phyloP scores from a whole-genome alignment of 2,113 vertebrate species.

The Thymallus thymallus region DNA sequence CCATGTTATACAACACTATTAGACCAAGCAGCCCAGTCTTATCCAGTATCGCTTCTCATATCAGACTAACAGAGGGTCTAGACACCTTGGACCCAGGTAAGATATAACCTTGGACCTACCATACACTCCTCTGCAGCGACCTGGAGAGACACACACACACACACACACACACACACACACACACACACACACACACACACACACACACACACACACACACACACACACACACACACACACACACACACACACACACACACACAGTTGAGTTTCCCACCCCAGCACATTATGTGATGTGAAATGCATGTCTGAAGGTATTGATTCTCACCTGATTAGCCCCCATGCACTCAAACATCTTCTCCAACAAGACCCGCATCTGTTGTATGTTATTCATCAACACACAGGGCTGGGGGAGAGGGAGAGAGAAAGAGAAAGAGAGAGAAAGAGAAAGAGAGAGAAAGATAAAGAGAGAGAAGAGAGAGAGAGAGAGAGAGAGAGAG shows the following conservation, averaged over 20 bases:
- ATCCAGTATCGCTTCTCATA: too few relatives aligned
- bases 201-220: background rate
- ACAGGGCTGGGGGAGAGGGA: conserved; percentile 73
- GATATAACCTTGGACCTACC: conserved; percentile 61
- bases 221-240: background rate
- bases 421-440: too few relatives aligned
- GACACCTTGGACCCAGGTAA: background rate
- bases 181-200: background rate
- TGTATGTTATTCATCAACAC: conserved; percentile 96
- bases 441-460: too few relatives aligned
- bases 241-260: conserved; percentile 6
- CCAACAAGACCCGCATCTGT: conserved; percentile 92
- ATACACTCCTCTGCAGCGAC: conserved; percentile 70
- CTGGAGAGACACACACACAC: conserved; percentile 47
- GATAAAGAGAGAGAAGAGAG: too few relatives aligned
- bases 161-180: background rate
- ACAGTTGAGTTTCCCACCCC: too few relatives aligned
- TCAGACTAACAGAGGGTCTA: too few relatives aligned
- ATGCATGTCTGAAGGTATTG: too few relatives aligned
- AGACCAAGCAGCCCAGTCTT: too few relatives aligned
- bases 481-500: too few relatives aligned
- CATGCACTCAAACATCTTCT: conserved; percentile 99
- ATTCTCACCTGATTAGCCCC: conserved; percentile 92
- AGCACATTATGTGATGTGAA: background rate
- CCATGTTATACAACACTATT: too few relatives aligned